Evolutionary conservation across 2,797 vertebrate genomes (phyloP).

Genomic region (Neosilurus hyrtlii): DNA sequence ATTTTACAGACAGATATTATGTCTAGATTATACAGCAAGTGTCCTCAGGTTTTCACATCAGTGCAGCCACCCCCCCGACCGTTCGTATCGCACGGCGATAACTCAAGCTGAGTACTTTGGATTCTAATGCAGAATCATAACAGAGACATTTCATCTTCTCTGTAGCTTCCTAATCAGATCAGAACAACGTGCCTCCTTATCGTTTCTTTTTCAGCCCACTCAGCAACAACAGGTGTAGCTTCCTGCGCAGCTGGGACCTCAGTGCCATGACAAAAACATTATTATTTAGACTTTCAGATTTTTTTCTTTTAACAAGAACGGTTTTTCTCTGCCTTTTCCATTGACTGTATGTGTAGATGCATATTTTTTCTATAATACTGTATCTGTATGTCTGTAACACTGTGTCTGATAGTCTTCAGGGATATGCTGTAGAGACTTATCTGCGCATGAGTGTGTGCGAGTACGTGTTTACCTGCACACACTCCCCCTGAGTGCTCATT

Average conservation of each 20-base stretch:
- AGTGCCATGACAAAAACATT: neutral
- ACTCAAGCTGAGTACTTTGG: neutral
- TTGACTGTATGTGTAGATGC: neutral
- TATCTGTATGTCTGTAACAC: neutral
- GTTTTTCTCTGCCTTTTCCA: no score
- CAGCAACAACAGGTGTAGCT: constrained; percentile 1
- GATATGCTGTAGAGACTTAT: neutral
- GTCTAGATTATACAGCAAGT: neutral
- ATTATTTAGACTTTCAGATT: neutral
- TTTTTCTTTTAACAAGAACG: neutral
- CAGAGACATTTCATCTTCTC: constrained; percentile 7
- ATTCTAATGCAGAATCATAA: constrained; percentile 30
- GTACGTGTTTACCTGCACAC: constrained; percentile 48
- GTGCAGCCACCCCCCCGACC: neutral
- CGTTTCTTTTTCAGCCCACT: neutral
- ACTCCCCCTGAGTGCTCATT: constrained; percentile 57
- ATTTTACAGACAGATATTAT: neutral
- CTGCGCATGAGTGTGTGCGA: constrained; percentile 18
- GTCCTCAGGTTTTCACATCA: neutral
- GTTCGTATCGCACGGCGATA: neutral
- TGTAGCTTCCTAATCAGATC: constrained; percentile 46
- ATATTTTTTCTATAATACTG: neutral
- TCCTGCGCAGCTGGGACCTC: neutral
- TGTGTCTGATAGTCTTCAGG: neutral
- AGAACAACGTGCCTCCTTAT: constrained; percentile 41